phyloP scores from a whole-genome alignment of 2,797 vertebrate genomes.

The Otolemur crassicaudatus region DNA sequence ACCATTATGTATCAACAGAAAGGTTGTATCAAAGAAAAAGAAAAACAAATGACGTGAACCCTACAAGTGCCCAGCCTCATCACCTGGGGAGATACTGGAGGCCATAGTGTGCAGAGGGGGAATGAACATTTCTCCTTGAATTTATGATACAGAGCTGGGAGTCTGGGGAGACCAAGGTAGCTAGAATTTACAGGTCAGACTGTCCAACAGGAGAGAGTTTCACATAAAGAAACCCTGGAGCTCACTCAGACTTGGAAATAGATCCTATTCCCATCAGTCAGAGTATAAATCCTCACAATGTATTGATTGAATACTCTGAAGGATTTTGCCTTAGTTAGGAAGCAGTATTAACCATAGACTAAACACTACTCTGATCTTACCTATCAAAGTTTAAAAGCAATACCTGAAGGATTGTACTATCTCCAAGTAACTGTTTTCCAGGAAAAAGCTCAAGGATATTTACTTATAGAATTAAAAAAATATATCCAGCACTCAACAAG shows the following conservation, averaged over 20 bases:
- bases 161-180: neutral
- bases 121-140: neutral
- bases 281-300: neutral
- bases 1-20: neutral
- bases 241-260: neutral
- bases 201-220: neutral
- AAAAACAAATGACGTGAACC: neutral
- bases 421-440: neutral
- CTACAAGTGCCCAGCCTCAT: neutral
- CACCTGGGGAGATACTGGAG: neutral
- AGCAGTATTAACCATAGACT: neutral
- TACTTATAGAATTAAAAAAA: slow-evolving; percentile 31
- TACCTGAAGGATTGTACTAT: neutral
- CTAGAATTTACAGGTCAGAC: neutral
- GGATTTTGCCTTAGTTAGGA: neutral
- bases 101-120: neutral
- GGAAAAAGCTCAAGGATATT: neutral
- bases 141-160: neutral
- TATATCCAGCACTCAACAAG: neutral
- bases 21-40: neutral
- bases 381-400: neutral
- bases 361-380: neutral
- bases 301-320: neutral
- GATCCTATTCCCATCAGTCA: neutral
- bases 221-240: neutral